phyloP scores from a whole-genome alignment of 2,797 vertebrate genomes.

The Podarcis siculus region DNA sequence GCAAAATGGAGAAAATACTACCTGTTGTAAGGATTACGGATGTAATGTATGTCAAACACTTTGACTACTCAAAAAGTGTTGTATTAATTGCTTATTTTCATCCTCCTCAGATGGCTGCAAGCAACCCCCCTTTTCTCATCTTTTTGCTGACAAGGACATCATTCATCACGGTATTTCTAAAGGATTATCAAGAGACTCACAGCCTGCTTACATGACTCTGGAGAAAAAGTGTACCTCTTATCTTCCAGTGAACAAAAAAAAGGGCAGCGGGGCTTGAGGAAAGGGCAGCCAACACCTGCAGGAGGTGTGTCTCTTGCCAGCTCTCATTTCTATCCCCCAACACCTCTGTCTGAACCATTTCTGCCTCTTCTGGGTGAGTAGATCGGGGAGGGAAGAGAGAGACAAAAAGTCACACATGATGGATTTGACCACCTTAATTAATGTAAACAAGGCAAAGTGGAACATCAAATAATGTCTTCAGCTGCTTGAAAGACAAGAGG shows the following conservation, averaged over 20 bases:
- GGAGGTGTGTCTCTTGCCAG: constrained; percentile 44
- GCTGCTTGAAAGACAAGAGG: constrained; percentile 73
- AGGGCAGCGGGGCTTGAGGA: neutral
- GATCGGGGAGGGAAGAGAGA: constrained; percentile 31
- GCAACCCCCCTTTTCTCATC: neutral
- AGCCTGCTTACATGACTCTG: constrained; percentile 71
- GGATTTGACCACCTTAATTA: constrained; percentile 79
- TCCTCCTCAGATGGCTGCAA: neutral
- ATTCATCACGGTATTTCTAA: constrained; percentile 52
- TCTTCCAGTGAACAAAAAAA: constrained; percentile 55
- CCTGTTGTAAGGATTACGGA: neutral
- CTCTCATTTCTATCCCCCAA: constrained; percentile 36
- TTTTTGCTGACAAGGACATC: constrained; percentile 65
- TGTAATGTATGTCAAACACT: neutral
- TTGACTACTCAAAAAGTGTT: neutral
- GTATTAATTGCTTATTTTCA: neutral
- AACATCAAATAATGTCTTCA: constrained; percentile 79
- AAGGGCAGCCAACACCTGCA: constrained; percentile 70
- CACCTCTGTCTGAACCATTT: constrained; percentile 38
- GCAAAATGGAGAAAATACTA: neutral
- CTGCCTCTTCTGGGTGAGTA: constrained; percentile 38
- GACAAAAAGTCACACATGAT: constrained; percentile 72
- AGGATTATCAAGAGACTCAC: constrained; percentile 66
- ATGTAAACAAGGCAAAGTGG: constrained; percentile 81
- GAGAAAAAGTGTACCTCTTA: constrained; percentile 76